These are phyloP conservation scores for Margaritifera margaritifera DNA, from an alignment of 2,888 invertebrate genomes.

Conservation along the genomic window DNA sequence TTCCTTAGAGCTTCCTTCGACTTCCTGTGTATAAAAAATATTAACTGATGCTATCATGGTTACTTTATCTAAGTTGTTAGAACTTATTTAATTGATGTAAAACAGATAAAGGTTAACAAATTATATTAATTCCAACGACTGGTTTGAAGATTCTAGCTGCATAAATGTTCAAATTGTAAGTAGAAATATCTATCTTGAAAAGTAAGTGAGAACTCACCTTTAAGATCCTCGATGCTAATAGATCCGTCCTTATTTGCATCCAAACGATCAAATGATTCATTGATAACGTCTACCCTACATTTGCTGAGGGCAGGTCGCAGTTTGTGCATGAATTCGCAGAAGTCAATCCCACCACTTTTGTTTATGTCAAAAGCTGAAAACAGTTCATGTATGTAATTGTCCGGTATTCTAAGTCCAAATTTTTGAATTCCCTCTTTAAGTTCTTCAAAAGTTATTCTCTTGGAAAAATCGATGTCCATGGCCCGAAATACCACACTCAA, in stretches of 20 bases:
- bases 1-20: no score
- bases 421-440: slow-evolving; percentile 50
- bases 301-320: slow-evolving; percentile 50
- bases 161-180: no score
- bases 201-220: slow-evolving; percentile 40
- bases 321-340: slow-evolving; percentile 59
- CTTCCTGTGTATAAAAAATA: no score
- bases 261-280: slow-evolving; percentile 56
- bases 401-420: slow-evolving; percentile 55
- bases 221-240: slow-evolving; percentile 57
- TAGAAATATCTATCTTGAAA: background rate
- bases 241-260: slow-evolving; percentile 58
- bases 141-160: no score
- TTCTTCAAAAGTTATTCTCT: slow-evolving; percentile 52
- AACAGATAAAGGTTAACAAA: background rate
- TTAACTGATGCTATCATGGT: no score
- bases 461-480: slow-evolving; percentile 59
- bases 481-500: slow-evolving; percentile 52
- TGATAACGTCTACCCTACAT: slow-evolving; percentile 46
- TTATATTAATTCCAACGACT: no score
- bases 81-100: background rate
- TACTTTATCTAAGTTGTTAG: no score
- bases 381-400: slow-evolving; percentile 45
- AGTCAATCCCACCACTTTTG: slow-evolving; percentile 58
- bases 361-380: slow-evolving; percentile 57